A percentile compares a stretch with the other conserved stretches of the same genome.
Evolutionary conservation across 2,888 invertebrate species (phyloP).

Genomic region (Stenotaenia linearis): DNA sequence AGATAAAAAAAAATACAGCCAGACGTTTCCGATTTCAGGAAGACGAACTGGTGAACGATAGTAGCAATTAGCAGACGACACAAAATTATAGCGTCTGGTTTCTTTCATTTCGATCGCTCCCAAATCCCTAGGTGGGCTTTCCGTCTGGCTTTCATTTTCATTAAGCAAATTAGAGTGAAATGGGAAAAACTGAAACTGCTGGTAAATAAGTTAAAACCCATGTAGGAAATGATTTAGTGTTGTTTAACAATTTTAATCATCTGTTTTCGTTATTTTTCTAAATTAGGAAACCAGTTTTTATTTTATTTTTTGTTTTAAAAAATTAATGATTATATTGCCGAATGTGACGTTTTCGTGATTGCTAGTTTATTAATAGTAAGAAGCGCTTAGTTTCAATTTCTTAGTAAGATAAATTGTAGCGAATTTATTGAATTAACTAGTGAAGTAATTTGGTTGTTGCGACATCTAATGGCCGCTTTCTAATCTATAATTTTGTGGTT

Average conservation of each 20-base stretch:
- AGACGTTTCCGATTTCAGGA: constrained; percentile 4
- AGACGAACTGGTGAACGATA: constrained; percentile 4
- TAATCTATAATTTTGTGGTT: too few species aligned
- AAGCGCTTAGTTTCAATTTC: too few species aligned
- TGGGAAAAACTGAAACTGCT: not conserved
- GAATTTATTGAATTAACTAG: too few species aligned
- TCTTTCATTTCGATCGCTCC: not conserved
- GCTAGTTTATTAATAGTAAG: too few species aligned
- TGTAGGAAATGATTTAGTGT: not conserved
- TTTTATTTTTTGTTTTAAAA: too few species aligned
- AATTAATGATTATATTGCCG: too few species aligned
- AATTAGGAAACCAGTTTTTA: too few species aligned
- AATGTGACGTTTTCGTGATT: too few species aligned
- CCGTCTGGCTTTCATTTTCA: constrained; percentile 1
- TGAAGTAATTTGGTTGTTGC: too few species aligned
- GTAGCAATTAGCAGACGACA: not conserved
- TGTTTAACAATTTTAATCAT: not conserved
- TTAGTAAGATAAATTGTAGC: too few species aligned
- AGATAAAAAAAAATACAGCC: not conserved
- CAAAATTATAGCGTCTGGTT: constrained; percentile 1
- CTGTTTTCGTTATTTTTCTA: too few species aligned
- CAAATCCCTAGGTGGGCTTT: not conserved
- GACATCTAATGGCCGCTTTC: too few species aligned
- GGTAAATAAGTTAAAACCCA: not conserved
- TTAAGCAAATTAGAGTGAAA: constrained; percentile 1